Evolutionary conservation across 2,888 invertebrate genomes (phyloP).

Genomic region (Cyclophora punctaria): DNA sequence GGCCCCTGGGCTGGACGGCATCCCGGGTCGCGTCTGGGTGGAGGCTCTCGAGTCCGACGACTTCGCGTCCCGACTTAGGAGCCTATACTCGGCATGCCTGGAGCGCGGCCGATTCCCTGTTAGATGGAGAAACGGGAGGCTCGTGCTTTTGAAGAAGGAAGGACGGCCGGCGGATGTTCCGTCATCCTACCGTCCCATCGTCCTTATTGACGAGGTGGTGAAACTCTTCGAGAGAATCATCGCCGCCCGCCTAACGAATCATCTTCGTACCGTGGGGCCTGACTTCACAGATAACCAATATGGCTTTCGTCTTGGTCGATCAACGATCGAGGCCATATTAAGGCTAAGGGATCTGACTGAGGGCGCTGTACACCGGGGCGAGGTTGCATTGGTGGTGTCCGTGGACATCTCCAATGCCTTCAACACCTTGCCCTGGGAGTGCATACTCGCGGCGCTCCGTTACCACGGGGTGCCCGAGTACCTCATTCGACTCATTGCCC

Average conservation of each 20-base stretch:
- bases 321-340: slow-evolving; percentile 5
- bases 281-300: slow-evolving; percentile 6
- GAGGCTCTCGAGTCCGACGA: not conserved
- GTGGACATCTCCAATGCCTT: slow-evolving; percentile 15
- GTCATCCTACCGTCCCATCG: not conserved
- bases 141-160: not conserved
- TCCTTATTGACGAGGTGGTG: not conserved
- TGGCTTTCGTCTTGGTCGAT: slow-evolving; percentile 6
- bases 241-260: slow-evolving; percentile 3
- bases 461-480: slow-evolving; percentile 16
- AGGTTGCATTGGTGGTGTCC: no score
- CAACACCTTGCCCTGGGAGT: slow-evolving; percentile 17
- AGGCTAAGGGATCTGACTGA: not conserved
- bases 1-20: not conserved
- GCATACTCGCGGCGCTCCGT: slow-evolving; percentile 16
- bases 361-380: no score
- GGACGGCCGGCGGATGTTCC: not conserved
- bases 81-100: not conserved
- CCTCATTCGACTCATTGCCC: not conserved
- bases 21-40: not conserved
- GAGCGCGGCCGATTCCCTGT: not conserved
- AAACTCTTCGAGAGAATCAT: not conserved
- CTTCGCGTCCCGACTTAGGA: not conserved
- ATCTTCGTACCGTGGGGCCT: slow-evolving; percentile 6
- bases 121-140: not conserved